Conservation (phyloP, 1,140 invertebrate species). For the Psix sp. region DNA sequence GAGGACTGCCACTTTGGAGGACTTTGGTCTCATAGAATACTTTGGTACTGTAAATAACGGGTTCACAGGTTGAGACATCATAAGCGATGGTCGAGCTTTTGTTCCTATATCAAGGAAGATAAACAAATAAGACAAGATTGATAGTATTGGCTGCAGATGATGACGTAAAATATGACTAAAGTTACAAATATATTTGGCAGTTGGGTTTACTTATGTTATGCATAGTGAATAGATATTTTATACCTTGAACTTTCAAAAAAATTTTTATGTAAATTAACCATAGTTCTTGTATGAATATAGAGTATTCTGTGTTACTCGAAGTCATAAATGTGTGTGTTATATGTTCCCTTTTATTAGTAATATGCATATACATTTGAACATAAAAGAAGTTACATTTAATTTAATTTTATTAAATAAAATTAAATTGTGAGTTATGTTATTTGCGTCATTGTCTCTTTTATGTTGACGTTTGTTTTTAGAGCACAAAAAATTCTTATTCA, state of each 20-base stretch:
- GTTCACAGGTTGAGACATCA: conserved; percentile 18
- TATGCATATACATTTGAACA: no score
- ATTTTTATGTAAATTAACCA: conserved; percentile 64
- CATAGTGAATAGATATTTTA: conserved; percentile 70
- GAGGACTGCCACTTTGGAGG: conserved; percentile 16
- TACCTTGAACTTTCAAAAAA: conserved; percentile 62
- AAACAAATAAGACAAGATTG: conserved; percentile 65
- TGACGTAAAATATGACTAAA: conserved; percentile 66
- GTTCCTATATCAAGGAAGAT: conserved; percentile 23
- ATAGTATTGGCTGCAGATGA: conserved; percentile 70
- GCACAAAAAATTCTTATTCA: no score
- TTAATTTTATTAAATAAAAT: no score
- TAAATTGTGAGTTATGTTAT: no score
- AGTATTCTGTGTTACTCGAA: no score
- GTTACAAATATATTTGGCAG: conserved; percentile 54
- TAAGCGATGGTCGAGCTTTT: conserved; percentile 25
- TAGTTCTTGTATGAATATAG: no score
- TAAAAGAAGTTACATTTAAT: no score
- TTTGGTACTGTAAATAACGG: conserved; percentile 41
- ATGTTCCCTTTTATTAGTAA: no score
- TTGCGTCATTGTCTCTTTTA: no score
- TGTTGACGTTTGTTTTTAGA: no score
- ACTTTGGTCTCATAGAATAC: background rate
- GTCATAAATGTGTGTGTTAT: no score
- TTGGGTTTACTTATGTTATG: conserved; percentile 60